Evolutionary conservation across 2,113 vertebrate species (phyloP), one percentile per base, ranked within the genome.

Genomic region (Pycnonotus jocosus): DNA sequence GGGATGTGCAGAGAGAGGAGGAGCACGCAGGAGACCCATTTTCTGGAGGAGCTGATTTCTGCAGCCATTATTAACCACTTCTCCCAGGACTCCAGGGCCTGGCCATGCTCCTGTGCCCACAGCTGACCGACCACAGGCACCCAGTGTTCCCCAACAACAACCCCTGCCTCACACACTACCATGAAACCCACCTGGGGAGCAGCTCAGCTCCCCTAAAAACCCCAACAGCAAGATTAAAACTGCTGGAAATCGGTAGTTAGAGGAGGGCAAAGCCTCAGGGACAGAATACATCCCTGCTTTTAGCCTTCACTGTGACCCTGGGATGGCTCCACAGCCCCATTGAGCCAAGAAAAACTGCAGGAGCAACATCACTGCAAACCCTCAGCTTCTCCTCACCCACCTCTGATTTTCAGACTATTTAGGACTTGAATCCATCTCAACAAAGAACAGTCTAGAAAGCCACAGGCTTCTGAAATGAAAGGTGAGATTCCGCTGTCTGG

Each of bases 81-180:
- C 35, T 77, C 21, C 40, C 6, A 3, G 56, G 45, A 51, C 45
- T 69, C 38, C n/a, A 38, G 20, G 37, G 50, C 64, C 64, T 33
- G 51, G 50, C 33, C 81, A 15, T 0, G 2, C 35, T 56, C 23
- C 47, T 8, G 4, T 51, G 48, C 48, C 48, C 72, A 30, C 1
- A 0, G 42, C 47, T 83, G 57, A 76, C 10, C 0, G 0, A 44
- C 42, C 71, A 56, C 28, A 30, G 13, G 72, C 28, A 54, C 12
- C 44, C 58, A 42, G 31, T 6, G 4, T 48, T 33, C 45, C 5
- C 65, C 6, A 3, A 1, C 71, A 57, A 21, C 0, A 0, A 47
- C 38, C 58, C n/a, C 19, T 14, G 25, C 37, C 64, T n/a, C 65
- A 28, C 15, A 61, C 27, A 10, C 33, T 4, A 1, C n/a, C 22